A percentile compares a stretch with the other conserved stretches of the same genome.
phyloP scores from a whole-genome alignment of 2,113 vertebrate genomes.

The Manacus vitellinus region DNA sequence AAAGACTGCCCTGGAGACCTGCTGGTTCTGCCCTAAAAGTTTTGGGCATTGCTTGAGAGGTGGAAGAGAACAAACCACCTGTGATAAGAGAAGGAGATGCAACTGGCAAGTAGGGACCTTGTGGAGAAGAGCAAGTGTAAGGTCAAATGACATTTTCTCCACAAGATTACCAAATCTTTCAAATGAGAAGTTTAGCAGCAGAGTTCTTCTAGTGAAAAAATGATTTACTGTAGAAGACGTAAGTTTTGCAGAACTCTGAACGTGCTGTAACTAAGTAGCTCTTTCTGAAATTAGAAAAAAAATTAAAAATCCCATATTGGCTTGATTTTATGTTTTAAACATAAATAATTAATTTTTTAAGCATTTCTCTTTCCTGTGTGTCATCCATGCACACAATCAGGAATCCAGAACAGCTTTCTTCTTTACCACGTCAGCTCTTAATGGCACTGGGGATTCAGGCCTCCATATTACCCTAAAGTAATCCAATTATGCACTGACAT shows the following conservation, averaged over 20 bases:
- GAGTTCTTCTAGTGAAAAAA: neutral
- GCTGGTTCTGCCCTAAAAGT: neutral
- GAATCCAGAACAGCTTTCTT: neutral
- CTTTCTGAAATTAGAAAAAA: neutral
- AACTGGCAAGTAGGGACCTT: neutral
- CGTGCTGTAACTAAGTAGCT: neutral
- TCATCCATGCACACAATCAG: neutral
- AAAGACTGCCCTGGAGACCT: neutral
- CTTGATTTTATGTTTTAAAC: neutral
- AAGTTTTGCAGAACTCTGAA: neutral
- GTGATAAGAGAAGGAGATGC: neutral
- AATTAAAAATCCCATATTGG: neutral
- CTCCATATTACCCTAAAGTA: neutral
- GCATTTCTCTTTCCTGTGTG: neutral
- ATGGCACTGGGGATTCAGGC: neutral
- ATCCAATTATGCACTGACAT: conserved; percentile 46
- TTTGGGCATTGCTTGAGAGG: neutral
- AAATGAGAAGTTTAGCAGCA: neutral
- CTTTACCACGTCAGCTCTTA: neutral
- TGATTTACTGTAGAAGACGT: neutral
- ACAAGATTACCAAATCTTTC: neutral
- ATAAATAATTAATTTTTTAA: neutral
- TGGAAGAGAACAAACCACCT: neutral
- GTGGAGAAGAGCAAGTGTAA: neutral
- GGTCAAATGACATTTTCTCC: neutral